Base-by-base conservation (phyloP, 2,888 invertebrate genomes). In the Gastrophysa polygoni region DNA sequence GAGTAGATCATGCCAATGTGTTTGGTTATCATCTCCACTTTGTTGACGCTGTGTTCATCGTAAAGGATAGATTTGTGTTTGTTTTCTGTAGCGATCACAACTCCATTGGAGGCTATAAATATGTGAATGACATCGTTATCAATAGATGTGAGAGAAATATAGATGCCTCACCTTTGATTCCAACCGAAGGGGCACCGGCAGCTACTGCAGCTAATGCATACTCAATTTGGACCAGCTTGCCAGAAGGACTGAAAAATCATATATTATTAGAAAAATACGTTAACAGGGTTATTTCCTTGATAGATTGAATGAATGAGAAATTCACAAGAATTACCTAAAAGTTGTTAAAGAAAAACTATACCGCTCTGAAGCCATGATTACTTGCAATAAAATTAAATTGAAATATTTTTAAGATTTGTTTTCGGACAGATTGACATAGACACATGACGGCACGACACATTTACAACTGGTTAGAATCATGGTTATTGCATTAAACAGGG, bases 161-260 rank as follows among this genome's bases (percentile, higher is more conserved):
- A 17, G 46, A 28, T 28, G 17, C 21, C 18, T 78, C 82, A 94
- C 94, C 93, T 89, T 97, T 96, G 61, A 99, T 98, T 43, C 98
- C 99, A 69, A 99, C 98, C 61, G 98, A 97, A 2, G 98, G 97
- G 2, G 98, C 98, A 64, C 99, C 99, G 67, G 97, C 96, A 63
- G 96, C 95, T 21, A 99, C 99, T 28, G 99, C 99, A 58, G 98
- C 97, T 81, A 99, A 85, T 2, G 99, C 99, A 92, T 99, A 99
- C 85, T 99, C 99, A 74, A 99, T 97, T 84, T 99, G 99, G 58
- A 99, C 98, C 75, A 99, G 85, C 84, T 99, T 99, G 70, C 99
- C 99, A 20, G 98, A 98, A 16, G 99, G 99, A 81, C 98, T 99
- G 48, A 14, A 69, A 70, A 38, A 62, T 38, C 34, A 57, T 63